Evolutionary conservation across 92 coral and sea anemone species (phyloP), one percentile per base, ranked within the genome.

Genomic region (Umimayanthus chanpuru): DNA sequence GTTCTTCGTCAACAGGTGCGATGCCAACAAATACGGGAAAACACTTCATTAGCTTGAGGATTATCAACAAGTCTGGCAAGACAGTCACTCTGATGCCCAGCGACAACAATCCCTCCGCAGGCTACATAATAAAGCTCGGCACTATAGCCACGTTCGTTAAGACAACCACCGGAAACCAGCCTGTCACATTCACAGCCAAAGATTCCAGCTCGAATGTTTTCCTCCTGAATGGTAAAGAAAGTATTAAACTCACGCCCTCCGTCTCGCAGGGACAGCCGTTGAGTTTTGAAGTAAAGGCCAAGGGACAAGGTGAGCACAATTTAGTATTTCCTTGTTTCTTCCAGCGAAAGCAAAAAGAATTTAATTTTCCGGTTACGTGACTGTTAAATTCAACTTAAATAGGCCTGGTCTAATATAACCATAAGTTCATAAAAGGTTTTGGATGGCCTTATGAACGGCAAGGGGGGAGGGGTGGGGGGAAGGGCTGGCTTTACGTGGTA

Each of bases 31-130:
- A 78, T 25, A 36, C 89, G 55, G 94, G 90, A 6, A 90, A 90
- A 6, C 92, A 87, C 76, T 95, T 89, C 70, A 87, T 96, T 23
- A 85, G 94, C 38, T 39, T 96, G 90, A 96, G 91, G 88, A 85
- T 96, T 77, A 14, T 95, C 32, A 96, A 96, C 94, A 94, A 90
- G 56, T 92, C 96, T 6, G 97, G 96, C 49, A 91, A 93, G 82
- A 86, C 90, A 47, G 61, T 95, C 10, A 81, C 89, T 2, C 65
- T 96, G 40, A 89, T 87, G 61, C 88, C 98, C 2, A 92, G 92
- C 76, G 99, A 96, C 77, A 89, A 77, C 64, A 82, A 88, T 23
- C 97, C 94, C 0, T 66, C 85, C 2, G 81, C 88, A 73, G 95
- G 93, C 10, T 92, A 70, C 82, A 67, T 76, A 18, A 90, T 96